Percentiles rank a stretch among this genome's conserved stretches.
Evolutionary conservation across 2,797 vertebrate genomes (phyloP).

Genomic region (Peromyscus melanophrys): DNA sequence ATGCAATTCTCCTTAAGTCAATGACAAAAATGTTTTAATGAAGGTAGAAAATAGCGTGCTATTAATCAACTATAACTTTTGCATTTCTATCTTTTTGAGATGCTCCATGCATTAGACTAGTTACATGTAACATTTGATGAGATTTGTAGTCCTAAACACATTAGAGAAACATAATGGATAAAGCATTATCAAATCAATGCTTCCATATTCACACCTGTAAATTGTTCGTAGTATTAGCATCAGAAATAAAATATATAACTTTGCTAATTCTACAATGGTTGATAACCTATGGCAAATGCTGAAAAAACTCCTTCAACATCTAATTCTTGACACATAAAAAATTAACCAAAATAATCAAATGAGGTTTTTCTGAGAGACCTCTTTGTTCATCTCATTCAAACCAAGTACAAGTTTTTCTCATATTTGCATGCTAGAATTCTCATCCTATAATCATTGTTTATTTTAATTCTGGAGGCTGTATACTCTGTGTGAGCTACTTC

Average conservation of each 20-base stretch:
- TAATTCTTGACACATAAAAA: not conserved
- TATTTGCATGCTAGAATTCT: not conserved
- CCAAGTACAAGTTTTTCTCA: not conserved
- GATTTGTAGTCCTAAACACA: constrained; percentile 28
- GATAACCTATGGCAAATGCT: not conserved
- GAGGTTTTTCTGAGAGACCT: constrained; percentile 12
- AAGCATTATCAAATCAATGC: constrained; percentile 53
- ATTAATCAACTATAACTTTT: not conserved
- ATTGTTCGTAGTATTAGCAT: not conserved
- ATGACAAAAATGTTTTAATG: not conserved
- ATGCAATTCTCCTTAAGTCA: not conserved
- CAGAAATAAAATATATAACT: constrained; percentile 21
- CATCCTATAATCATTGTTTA: constrained; percentile 47
- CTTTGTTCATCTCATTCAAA: not conserved
- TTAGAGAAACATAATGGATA: not conserved
- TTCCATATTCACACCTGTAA: not conserved
- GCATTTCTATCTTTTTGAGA: not conserved
- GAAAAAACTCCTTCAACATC: not conserved
- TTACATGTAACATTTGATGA: constrained; percentile 1
- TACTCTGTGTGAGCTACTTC: constrained; percentile 12
- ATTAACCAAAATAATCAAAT: constrained; percentile 56
- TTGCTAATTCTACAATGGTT: not conserved
- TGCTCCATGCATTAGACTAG: not conserved
- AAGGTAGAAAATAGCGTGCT: not conserved
- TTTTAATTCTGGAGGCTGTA: constrained; percentile 26